Conservation (phyloP, 2,113 vertebrate genomes). For the Rafetus swinhoei region DNA sequence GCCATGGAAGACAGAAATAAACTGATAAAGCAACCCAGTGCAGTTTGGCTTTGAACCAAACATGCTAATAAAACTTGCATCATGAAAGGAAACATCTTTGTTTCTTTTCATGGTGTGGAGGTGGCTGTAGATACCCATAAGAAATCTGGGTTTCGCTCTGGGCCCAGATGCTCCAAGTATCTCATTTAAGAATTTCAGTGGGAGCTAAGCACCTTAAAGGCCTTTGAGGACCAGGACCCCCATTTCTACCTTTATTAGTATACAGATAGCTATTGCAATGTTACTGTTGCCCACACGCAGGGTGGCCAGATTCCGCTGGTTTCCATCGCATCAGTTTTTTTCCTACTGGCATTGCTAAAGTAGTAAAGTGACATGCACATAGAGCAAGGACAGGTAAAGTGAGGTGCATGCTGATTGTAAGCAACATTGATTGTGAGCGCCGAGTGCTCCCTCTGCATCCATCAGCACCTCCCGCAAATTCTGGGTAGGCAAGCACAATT, state of each 20-base stretch:
- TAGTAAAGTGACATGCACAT: too few species aligned
- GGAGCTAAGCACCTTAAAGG: background rate
- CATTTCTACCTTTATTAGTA: background rate
- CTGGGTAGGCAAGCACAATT: too few species aligned
- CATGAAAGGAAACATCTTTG: background rate
- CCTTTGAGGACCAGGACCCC: background rate
- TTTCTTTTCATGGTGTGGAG: background rate
- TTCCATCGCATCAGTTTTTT: too few species aligned
- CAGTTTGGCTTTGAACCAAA: slow-evolving; percentile 36
- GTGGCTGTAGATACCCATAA: background rate
- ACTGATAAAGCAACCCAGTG: slow-evolving; percentile 7
- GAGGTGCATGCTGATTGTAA: too few species aligned
- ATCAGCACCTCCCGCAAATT: too few species aligned
- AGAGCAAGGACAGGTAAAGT: too few species aligned
- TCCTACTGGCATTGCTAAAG: too few species aligned
- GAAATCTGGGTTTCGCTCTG: background rate
- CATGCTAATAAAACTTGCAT: slow-evolving; percentile 45
- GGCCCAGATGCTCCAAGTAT: background rate
- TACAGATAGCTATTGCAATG: background rate
- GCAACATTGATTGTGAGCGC: too few species aligned
- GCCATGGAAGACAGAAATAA: slow-evolving; percentile 63
- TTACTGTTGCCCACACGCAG: background rate
- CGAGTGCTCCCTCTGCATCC: too few species aligned
- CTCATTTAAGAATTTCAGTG: background rate
- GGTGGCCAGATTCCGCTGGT: too few species aligned